Evolutionary conservation across 1,140 invertebrate species (phyloP).

Genomic region (Planococcus citri): DNA sequence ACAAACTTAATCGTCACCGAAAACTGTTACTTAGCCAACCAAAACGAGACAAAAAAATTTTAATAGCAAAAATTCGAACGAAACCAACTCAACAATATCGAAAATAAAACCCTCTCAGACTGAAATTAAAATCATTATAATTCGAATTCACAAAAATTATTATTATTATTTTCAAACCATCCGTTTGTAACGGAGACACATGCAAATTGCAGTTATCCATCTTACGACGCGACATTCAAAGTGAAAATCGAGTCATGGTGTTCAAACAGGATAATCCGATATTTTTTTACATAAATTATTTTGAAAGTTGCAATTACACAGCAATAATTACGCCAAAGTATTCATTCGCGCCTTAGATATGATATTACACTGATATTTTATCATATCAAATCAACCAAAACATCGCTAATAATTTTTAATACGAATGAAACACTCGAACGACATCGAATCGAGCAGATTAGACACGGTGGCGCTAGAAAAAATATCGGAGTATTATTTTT

Average conservation of each 20-base stretch:
- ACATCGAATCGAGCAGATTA: not conserved
- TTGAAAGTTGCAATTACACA: not conserved
- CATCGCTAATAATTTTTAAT: not conserved
- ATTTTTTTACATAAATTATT: slow-evolving; percentile 6
- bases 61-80: too few species aligned
- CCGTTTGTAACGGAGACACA: not conserved
- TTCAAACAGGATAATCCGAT: not conserved
- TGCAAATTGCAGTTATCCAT: too few species aligned
- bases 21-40: too few species aligned
- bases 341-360: not conserved
- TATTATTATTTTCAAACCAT: too few species aligned
- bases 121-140: not conserved
- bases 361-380: not conserved
- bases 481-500: not conserved
- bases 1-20: too few species aligned
- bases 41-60: too few species aligned
- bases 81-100: too few species aligned
- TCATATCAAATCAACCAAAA: slow-evolving; percentile 3
- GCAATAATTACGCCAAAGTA: not conserved
- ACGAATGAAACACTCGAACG: not conserved
- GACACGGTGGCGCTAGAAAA: slow-evolving; percentile 1
- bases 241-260: slow-evolving; percentile 2
- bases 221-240: not conserved
- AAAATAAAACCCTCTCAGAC: too few species aligned
- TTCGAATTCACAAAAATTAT: not conserved